These are phyloP conservation scores for Aix galericulata DNA, from an alignment of 2,113 vertebrate species.

Conservation along the genomic window DNA sequence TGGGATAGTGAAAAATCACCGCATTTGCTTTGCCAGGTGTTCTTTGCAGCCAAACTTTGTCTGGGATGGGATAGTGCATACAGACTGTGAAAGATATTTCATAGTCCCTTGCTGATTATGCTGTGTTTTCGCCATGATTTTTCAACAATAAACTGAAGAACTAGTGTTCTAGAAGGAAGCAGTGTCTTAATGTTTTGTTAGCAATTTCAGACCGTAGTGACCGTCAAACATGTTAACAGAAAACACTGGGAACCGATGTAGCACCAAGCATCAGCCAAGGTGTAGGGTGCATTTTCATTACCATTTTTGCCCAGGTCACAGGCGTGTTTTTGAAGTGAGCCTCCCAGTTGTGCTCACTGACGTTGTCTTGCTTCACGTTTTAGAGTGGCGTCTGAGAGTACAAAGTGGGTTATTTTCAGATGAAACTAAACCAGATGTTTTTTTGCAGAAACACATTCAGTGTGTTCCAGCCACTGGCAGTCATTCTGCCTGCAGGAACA, in stretches of 20 bases:
- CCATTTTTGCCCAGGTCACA: background rate
- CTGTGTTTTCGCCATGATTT: background rate
- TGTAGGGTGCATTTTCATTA: background rate
- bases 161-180: background rate
- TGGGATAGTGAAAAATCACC: background rate
- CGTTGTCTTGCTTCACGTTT: background rate
- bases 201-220: background rate
- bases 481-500: background rate
- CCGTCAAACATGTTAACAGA: background rate
- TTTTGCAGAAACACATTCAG: background rate
- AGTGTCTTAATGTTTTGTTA: background rate
- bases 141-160: background rate
- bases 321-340: background rate
- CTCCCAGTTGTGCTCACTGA: background rate
- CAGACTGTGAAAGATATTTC: background rate
- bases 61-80: accelerated
- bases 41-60: background rate
- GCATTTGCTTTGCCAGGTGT: background rate
- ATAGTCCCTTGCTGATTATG: background rate
- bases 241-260: background rate
- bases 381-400: background rate
- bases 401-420: background rate
- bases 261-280: background rate
- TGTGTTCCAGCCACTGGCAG: background rate
- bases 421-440: background rate